Conservation (phyloP, 2,797 vertebrate species). For the Falco naumanni region DNA sequence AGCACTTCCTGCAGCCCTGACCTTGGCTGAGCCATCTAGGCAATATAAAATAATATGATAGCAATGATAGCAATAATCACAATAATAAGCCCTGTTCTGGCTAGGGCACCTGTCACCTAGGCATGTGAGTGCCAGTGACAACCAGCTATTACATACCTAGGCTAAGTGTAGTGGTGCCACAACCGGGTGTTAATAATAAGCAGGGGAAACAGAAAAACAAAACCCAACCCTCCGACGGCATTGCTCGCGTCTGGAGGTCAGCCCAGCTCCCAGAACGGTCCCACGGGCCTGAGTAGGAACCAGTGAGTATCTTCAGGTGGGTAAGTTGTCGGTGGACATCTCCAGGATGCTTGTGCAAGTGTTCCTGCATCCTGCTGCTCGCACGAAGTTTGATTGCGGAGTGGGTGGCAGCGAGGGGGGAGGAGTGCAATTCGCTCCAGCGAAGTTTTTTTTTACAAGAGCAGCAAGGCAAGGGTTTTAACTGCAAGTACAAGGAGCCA, state of each 20-base stretch:
- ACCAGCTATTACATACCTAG: conserved; percentile 40
- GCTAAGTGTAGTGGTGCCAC: neutral
- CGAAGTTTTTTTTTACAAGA: neutral
- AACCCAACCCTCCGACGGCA: neutral
- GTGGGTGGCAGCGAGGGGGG: rapidly evolving
- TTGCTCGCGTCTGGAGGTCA: neutral
- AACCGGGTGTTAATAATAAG: neutral
- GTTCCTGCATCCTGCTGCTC: neutral
- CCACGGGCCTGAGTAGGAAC: neutral
- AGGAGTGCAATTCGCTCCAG: neutral
- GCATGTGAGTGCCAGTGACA: neutral
- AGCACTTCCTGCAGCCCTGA: neutral
- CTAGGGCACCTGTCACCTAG: conserved; percentile 39
- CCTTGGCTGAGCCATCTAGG: neutral
- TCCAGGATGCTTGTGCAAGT: neutral
- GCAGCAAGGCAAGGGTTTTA: neutral
- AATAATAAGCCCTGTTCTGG: neutral
- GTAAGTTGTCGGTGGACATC: too few relatives aligned
- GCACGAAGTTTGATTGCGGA: rapidly evolving
- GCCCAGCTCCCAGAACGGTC: neutral
- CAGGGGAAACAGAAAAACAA: neutral
- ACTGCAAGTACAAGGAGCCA: neutral
- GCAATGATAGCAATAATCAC: conserved; percentile 1
- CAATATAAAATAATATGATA: conserved; percentile 13
- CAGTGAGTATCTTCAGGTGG: neutral